Evolutionary conservation across 2,113 vertebrate genomes (phyloP).

Genomic region (Archocentrus centrarchus): DNA sequence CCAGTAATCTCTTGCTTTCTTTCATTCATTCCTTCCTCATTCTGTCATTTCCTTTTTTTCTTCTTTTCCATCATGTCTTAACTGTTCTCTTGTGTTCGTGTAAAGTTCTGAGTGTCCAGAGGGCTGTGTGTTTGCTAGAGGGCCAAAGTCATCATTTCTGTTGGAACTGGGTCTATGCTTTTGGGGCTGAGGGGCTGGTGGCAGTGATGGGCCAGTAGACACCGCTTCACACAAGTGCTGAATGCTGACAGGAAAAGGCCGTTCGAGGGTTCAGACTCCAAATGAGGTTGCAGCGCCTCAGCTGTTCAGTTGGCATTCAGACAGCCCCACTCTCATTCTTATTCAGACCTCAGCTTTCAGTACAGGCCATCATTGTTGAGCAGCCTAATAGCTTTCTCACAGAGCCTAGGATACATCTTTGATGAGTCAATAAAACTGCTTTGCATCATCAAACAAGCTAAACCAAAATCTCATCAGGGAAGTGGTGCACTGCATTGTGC

Average conservation of each 20-base stretch:
- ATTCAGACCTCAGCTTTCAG: slow-evolving; percentile 55
- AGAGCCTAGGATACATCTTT: slow-evolving; percentile 38
- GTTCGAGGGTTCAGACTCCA: slow-evolving; percentile 46
- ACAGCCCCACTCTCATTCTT: slow-evolving; percentile 49
- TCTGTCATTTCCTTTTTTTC: neutral
- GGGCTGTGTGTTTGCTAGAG: slow-evolving; percentile 49
- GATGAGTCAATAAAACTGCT: slow-evolving; percentile 73
- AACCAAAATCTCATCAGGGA: slow-evolving; percentile 46
- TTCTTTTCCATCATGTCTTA: neutral
- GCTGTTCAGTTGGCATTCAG: slow-evolving; percentile 53
- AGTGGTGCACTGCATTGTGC: slow-evolving; percentile 21
- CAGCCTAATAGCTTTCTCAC: slow-evolving; percentile 66
- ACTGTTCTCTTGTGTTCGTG: slow-evolving; percentile 11
- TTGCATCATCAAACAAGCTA: slow-evolving; percentile 50
- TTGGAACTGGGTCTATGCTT: slow-evolving; percentile 47
- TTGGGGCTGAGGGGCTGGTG: slow-evolving; percentile 32
- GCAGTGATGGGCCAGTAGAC: slow-evolving; percentile 16
- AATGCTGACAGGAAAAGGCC: slow-evolving; percentile 47
- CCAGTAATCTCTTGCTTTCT: neutral
- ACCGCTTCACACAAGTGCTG: slow-evolving; percentile 47
- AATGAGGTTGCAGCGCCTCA: slow-evolving; percentile 54
- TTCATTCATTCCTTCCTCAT: neutral
- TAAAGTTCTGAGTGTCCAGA: slow-evolving; percentile 31
- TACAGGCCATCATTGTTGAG: slow-evolving; percentile 67
- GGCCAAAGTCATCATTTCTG: slow-evolving; percentile 60